Base-by-base conservation (phyloP, 2,797 vertebrate genomes). In the Sebastolobus alascanus region DNA sequence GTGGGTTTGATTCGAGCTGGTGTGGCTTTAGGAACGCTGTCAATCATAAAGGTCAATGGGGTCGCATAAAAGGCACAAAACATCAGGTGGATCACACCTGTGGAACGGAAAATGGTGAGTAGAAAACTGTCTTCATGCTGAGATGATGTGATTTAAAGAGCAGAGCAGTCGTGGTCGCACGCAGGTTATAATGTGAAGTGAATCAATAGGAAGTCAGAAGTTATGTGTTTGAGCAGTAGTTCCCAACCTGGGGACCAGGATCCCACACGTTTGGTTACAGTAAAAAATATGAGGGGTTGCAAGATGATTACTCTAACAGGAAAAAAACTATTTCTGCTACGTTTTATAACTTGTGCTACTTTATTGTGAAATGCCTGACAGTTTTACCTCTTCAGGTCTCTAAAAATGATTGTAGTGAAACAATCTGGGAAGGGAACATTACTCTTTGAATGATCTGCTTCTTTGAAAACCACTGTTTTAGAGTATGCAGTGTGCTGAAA, bases 31-130 rank as follows among this genome's bases (percentile, higher is more conserved):
- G 92, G 25, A 82, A 84, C 1, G 75, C 82, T 33, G 67, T 91
- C 5, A 72, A 31, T 77, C 84, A 87, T 25, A 5, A 0, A 3
- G 89, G 88, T 82, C 81, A 0, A 9, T 96, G 96, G 96, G 69
- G 2, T 22, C 93, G 18, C 31, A 55, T 77, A 77, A 86, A 60
- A 66, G 95, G 91, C 73, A 75, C 86, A 46, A 74, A 82, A 25
- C 10, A 91, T 18, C 37, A 83, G 20, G 70, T 84, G 76, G 96
- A 96, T 89, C 95, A 96, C 86, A 95, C 94, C 4, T 96, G 94
- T 82, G 87, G 89, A 81, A 95, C 94, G 55, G 83, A 93, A 80
- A 79, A 92, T 43, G 96, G 96, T 96, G 69, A 94, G 93, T 43
- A 8, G 16, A 67, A 35, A 69, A 43, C 10, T 25, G 25, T 55